These are phyloP conservation scores for Mungos mungo DNA, from an alignment of 2,113 vertebrate genomes.

Conservation along the genomic window DNA sequence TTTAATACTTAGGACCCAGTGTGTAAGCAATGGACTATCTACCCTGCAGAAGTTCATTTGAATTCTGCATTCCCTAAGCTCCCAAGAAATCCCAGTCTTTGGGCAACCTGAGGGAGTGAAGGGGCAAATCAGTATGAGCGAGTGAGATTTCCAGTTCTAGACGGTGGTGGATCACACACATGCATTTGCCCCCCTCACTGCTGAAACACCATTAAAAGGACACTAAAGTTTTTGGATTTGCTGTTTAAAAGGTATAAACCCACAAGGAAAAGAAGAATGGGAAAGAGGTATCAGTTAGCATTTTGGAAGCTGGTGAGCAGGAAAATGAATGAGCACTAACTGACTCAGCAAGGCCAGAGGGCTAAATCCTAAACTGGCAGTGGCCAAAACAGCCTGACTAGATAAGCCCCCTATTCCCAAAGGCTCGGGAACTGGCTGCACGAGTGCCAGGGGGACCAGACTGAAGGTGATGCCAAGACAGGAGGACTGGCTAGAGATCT, in stretches of 20 bases:
- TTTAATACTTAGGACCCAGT: not conserved
- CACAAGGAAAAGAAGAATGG: not conserved
- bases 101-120: not conserved
- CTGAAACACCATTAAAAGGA: not conserved
- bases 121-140: not conserved
- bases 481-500: not conserved
- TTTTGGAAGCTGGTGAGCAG: not conserved
- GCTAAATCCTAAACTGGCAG: not conserved
- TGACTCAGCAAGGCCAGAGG: not conserved
- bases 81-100: not conserved
- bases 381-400: not conserved
- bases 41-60: not conserved
- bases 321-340: not conserved
- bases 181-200: not conserved
- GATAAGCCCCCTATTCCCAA: not conserved
- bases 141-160: not conserved
- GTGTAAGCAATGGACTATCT: not conserved
- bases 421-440: not conserved
- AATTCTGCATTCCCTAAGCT: not conserved
- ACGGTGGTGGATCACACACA: not conserved
- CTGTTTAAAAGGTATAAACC: conserved; percentile 30
- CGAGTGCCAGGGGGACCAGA: not conserved
- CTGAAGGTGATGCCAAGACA: not conserved
- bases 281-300: not conserved
- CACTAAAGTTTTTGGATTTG: not conserved